These are phyloP conservation scores for Pseudopipra pipra DNA, from an alignment of 2,113 vertebrate genomes.

Conservation along the genomic window DNA sequence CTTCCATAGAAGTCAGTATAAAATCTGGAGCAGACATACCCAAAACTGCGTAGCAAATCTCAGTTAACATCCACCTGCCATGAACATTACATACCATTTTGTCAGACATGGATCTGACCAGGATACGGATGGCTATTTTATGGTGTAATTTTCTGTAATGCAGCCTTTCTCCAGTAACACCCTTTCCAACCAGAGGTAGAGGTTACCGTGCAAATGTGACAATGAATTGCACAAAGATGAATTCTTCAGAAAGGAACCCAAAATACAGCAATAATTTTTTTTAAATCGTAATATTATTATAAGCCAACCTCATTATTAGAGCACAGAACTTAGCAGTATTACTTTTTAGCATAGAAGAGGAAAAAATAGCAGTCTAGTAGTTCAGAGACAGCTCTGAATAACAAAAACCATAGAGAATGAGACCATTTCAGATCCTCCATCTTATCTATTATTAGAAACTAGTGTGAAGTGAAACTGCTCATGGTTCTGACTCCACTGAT, in stretches of 20 bases:
- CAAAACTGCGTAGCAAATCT: constrained; percentile 40
- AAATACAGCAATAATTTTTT: neutral
- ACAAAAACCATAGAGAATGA: neutral
- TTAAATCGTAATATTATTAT: neutral
- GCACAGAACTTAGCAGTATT: neutral
- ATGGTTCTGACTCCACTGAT: neutral
- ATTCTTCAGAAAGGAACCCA: neutral
- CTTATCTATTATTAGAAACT: neutral
- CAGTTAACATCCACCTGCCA: constrained; percentile 46
- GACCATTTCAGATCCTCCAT: neutral
- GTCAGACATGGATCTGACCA: constrained; percentile 52
- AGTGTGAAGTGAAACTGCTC: neutral
- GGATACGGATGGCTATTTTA: constrained; percentile 44
- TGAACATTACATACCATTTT: constrained; percentile 44
- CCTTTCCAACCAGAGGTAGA: neutral
- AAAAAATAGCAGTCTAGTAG: neutral
- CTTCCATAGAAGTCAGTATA: neutral
- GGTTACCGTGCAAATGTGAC: neutral
- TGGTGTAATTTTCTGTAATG: constrained; percentile 55
- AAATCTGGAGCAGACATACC: neutral
- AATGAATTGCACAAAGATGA: neutral
- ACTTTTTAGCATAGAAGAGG: neutral
- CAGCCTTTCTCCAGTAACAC: neutral
- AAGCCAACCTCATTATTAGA: neutral
- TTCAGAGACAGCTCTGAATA: neutral